Evolutionary conservation across 2,888 invertebrate species (phyloP).

Genomic region (Autographa gamma): DNA sequence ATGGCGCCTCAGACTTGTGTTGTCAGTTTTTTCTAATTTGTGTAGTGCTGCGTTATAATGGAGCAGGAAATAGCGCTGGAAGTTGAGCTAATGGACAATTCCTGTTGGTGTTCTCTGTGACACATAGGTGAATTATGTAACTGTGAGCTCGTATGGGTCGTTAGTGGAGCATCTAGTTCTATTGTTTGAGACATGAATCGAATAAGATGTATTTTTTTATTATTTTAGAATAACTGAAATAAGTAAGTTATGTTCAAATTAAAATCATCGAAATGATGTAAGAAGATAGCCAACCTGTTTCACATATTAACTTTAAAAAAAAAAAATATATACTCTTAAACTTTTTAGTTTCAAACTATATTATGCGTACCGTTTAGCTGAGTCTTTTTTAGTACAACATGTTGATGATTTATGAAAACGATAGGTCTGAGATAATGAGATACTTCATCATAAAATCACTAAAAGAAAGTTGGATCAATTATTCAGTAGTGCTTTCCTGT

Average conservation of each 20-base stretch:
- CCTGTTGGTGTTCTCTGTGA: constrained; percentile 41
- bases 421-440: too few species aligned
- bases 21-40: constrained; percentile 43
- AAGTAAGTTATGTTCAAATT: too few species aligned
- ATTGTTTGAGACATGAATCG: not conserved
- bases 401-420: not conserved
- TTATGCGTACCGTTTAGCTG: too few species aligned
- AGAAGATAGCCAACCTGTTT: too few species aligned
- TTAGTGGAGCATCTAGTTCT: not conserved
- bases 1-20: constrained; percentile 10
- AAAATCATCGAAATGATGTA: too few species aligned
- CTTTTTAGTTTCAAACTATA: too few species aligned
- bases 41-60: constrained; percentile 17
- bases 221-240: too few species aligned
- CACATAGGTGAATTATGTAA: constrained; percentile 34
- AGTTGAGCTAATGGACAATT: constrained; percentile 41
- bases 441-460: not conserved
- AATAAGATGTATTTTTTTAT: too few species aligned
- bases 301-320: too few species aligned
- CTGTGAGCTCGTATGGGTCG: not conserved
- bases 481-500: not conserved
- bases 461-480: not conserved
- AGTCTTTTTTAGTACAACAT: too few species aligned
- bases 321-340: too few species aligned
- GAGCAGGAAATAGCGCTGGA: constrained; percentile 28